phyloP scores from a whole-genome alignment of 2,797 vertebrate species.

The Crax fasciolata region DNA sequence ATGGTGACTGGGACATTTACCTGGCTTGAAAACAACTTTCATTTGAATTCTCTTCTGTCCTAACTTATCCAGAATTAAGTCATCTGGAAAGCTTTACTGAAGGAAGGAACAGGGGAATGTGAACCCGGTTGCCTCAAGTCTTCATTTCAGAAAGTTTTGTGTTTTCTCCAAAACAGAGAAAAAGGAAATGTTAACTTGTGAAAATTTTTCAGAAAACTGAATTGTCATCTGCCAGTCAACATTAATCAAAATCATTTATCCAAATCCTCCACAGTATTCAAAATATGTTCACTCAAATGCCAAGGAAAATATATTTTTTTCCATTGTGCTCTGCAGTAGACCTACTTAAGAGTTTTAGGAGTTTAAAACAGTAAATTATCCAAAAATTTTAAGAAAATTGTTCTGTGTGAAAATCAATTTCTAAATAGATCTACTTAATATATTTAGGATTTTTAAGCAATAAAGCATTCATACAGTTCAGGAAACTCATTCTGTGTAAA shows the following conservation, averaged over 20 bases:
- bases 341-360: neutral
- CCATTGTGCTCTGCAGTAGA: neutral
- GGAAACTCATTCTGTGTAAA: neutral
- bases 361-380: neutral
- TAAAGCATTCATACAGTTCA: neutral
- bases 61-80: neutral
- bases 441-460: neutral
- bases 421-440: conserved; percentile 5
- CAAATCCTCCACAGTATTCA: neutral
- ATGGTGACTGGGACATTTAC: neutral
- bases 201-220: conserved; percentile 23
- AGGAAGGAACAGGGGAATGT: neutral
- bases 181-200: neutral
- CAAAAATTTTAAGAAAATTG: neutral
- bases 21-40: neutral
- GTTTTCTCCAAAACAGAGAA: neutral
- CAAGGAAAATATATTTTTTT: conserved; percentile 32
- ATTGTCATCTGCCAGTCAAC: conserved; percentile 25
- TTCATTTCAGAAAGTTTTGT: conserved; percentile 23
- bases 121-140: neutral
- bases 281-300: neutral
- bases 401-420: neutral
- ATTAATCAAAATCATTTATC: conserved; percentile 37
- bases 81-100: neutral
- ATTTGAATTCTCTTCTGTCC: neutral